These are phyloP conservation scores for Rutilus rutilus DNA, from an alignment of 2,113 vertebrate species.

Conservation along the genomic window DNA sequence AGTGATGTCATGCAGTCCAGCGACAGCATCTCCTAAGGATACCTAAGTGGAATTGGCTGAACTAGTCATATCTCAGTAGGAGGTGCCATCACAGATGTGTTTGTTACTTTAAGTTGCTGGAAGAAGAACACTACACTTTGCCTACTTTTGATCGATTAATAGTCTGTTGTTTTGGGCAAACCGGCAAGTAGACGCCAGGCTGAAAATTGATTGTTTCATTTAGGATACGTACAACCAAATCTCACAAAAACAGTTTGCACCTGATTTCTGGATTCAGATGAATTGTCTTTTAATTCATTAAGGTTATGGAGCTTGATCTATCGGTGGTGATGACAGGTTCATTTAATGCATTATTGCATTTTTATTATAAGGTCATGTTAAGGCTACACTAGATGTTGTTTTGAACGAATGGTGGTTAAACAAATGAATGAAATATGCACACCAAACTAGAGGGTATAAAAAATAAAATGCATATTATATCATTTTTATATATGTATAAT, in stretches of 20 bases:
- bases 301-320: neutral
- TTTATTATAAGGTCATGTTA: neutral
- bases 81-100: constrained; percentile 10
- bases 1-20: constrained; percentile 43
- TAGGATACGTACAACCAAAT: neutral
- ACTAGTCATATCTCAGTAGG: neutral
- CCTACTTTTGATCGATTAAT: neutral
- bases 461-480: no score
- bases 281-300: neutral
- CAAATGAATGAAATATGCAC: constrained; percentile 4
- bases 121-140: neutral
- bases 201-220: neutral
- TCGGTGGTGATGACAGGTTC: neutral
- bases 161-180: neutral
- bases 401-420: constrained; percentile 12
- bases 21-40: constrained; percentile 30
- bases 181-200: neutral
- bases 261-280: neutral
- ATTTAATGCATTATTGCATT: constrained; percentile 4
- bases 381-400: neutral
- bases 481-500: no score
- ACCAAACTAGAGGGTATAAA: neutral
- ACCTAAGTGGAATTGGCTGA: neutral
- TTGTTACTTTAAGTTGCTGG: neutral
- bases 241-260: neutral